Evolutionary conservation across 1,140 invertebrate genomes (phyloP), one percentile per base, ranked within the genome.

Genomic region (Euglossa dilemma): DNA sequence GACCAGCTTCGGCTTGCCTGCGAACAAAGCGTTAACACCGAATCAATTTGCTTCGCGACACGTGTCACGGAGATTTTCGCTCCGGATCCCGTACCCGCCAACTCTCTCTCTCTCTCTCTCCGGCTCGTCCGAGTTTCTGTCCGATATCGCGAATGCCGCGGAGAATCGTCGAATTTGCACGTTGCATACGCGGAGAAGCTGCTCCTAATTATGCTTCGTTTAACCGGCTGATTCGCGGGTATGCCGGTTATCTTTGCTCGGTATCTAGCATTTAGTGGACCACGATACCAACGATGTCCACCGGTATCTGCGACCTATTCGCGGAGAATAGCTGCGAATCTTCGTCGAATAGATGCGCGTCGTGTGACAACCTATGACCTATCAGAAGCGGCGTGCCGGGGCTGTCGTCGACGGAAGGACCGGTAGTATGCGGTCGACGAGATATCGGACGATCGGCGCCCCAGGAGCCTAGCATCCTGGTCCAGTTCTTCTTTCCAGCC

Each of bases 21-120:
- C 25, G 57, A 67, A 73, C 63, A 57, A 81, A 81, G 54, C 73
- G 63, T 76, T 67, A 82, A 82, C 80, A 57, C 59, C 14, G 25
- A 20, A 56, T 54, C 79, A 57, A 81, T 81, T 81, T 75, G 79
- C 66, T 64, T 64, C 43, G 28, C 50, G 47, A 59, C 18, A 16
- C 77, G 45, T 72, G 12, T 25, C 20, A 2, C 28, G 16, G 25
- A 28, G 36, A 4, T 54, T 64, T 45, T 47, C 43, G 56, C 4
- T 4, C 36, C 36, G 36, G 36, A 4, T 52, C 9, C 16, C 50
- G 14, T 16, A 4, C 50, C 14, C 16, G 50, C 47, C 12, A 52
- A 52, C 16, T 52, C 5, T 52, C 3, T 16, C 8, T 8, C 0
- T 1, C 25, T 18, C 8, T 8, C 18, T 16, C 18, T 20, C 2